These are phyloP conservation scores for Gulo gulo DNA, from an alignment of 2,113 vertebrate species.

Conservation along the genomic window DNA sequence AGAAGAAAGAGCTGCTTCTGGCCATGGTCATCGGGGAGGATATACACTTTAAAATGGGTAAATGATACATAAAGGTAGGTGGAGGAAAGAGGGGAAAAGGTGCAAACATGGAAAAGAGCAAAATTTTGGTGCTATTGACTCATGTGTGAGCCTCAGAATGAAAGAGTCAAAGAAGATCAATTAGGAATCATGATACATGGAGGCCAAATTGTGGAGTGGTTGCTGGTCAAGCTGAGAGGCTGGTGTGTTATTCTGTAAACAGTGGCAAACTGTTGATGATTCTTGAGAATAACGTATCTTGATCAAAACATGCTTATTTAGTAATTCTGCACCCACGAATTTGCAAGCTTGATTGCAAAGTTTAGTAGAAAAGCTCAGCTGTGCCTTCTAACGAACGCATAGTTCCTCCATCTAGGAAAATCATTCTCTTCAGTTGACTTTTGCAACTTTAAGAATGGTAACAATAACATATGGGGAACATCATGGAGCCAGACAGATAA, in stretches of 20 bases:
- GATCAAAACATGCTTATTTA: neutral
- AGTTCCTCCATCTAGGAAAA: neutral
- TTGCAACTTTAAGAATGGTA: neutral
- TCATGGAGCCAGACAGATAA: neutral
- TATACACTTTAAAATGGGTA: neutral
- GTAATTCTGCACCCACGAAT: neutral
- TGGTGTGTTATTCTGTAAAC: neutral
- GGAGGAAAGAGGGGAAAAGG: neutral
- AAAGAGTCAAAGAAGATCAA: neutral
- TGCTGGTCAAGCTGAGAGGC: neutral
- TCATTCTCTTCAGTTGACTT: neutral
- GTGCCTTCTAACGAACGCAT: neutral
- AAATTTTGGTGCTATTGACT: neutral
- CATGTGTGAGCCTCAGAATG: neutral
- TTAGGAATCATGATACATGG: neutral
- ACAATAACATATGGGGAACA: neutral
- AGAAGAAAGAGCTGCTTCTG: neutral
- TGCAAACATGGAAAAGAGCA: neutral
- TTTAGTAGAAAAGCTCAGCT: neutral
- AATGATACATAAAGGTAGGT: neutral
- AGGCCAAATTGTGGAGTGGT: neutral
- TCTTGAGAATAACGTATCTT: neutral
- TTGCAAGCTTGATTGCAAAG: neutral
- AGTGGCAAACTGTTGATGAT: neutral
- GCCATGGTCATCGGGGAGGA: neutral